Base-by-base conservation (phyloP, 1,140 invertebrate genomes). In the Ctenoplectra terminalis region DNA sequence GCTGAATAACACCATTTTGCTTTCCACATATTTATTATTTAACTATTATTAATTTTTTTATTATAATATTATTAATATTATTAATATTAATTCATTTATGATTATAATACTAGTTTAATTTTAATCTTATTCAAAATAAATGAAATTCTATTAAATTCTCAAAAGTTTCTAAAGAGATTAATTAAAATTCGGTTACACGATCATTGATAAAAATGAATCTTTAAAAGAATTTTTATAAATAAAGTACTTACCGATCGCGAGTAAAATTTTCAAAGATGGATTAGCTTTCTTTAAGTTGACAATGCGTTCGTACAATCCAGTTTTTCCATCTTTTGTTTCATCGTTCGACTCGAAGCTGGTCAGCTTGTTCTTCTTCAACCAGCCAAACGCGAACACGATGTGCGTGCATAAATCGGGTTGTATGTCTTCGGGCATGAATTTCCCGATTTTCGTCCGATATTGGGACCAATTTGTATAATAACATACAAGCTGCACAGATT, bases 401-500 rank as follows among this genome's bases (percentile, higher is more conserved):
- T 99, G 98, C 1, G 98, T 99, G 93, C 99, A 99, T 8, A 99
- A 95, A 92, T 98, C 97, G 2, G 98, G 97, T 75, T 98, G 96
- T 82, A 99, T 99, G 92, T 99, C 98, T 94, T 99, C 98, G 0
- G 99, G 98, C 48, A 96, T 91, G 94, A 98, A 99, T 94, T 99
- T 99, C 46, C 98, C 98, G 75, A 97, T 94, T 91, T 99, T 99
- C 1, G 97, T 96, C 71, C 98, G 95, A 91, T 99, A 99, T 91
- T 99, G 98, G 0, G 98, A 98, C 98, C 98, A 99, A 94, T 99
- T 99, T 29, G 98, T 99, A 93, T 99, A 99, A 92, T 99, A 99
- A 91, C 98, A 99, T 2, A 99, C 98, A 73, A 98, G 94, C 95
- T 97, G 71, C 6, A 40, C 64, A 61, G 50, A 74, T 34, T 7